These are phyloP conservation scores for Equus quagga DNA, from an alignment of 2,113 vertebrate genomes.

Conservation along the genomic window DNA sequence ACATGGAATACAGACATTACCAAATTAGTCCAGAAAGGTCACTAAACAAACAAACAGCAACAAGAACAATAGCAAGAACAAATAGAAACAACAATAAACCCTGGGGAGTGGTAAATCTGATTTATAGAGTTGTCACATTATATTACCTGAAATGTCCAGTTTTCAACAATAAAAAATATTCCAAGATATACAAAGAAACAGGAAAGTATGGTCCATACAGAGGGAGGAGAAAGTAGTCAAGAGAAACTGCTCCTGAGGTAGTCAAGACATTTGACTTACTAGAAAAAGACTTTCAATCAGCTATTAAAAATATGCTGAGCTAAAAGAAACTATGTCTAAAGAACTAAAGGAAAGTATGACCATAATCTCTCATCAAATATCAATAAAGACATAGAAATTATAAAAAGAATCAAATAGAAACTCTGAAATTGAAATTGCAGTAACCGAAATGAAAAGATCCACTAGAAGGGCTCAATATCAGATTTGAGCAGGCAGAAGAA, in stretches of 20 bases:
- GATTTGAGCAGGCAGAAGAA: background rate
- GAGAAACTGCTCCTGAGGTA: background rate
- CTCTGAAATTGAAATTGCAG: background rate
- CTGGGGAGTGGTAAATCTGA: background rate
- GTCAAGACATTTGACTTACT: background rate
- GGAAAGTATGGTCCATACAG: background rate
- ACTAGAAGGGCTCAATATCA: background rate
- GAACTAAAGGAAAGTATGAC: background rate
- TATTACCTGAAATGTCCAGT: background rate
- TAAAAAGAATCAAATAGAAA: background rate
- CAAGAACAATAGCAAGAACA: background rate
- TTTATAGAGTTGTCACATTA: background rate
- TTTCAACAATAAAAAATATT: background rate
- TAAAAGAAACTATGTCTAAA: background rate
- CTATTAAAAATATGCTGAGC: background rate
- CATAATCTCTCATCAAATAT: background rate
- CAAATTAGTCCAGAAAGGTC: background rate
- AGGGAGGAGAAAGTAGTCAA: background rate
- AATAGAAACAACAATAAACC: background rate
- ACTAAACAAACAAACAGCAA: background rate
- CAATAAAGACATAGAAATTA: constrained; percentile 13
- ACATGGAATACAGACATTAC: background rate
- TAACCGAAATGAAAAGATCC: background rate
- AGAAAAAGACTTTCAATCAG: background rate
- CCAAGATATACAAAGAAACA: background rate